Base-by-base conservation (phyloP, 2,888 invertebrate species). In the Luperina nickerlii region DNA sequence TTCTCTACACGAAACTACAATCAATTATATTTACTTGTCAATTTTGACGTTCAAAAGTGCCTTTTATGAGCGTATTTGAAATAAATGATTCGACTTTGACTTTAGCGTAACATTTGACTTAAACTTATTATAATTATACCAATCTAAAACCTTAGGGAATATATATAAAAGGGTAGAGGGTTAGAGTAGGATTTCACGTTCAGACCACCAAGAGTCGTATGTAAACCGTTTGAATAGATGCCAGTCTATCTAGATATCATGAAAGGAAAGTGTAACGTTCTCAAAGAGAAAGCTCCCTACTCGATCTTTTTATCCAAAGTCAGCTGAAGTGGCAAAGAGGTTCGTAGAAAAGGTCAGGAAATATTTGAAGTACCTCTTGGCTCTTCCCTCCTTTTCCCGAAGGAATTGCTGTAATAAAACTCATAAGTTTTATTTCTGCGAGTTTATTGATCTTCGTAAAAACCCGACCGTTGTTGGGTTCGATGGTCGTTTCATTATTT, bases 381-480 rank as follows among this genome's bases (percentile, higher is more conserved):
- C 27, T 74, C 18, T 67, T 63, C n/a, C 75, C 54, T 60, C 27
- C 57, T 62, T 65, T 71, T 38, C 38, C 20, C 18, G 18, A 24
- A 75, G 67, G 66, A 63, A 70, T 67, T 51, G 51, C 38, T 54
- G 65, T 66, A 83, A 69, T 79, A 86, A 83, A 57, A 78, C 86
- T 60, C 84, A 27, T 67, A 83, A 67, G 75, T 54, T 60, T 60
- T n/a, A 70, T 38, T 60, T 54, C 60, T n/a, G 20, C 8, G 66
- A 76, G 42, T 72, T 84, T 87, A 85, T 85, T 80, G 87, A 85
- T 84, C 84, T 79, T 27, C n/a, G 67, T 73, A 76, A 71, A 86
- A 85, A 72, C 84, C 79, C 67, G 60, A n/a, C 65, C 18, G 62
- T 63, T 83, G 66, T 51, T 63, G n/a, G 24, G 63, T 68, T 68